Percentiles rank a stretch among this genome's conserved stretches.
These are phyloP conservation scores for Nothura maculosa DNA, from an alignment of 2,797 vertebrate species.

Conservation along the genomic window DNA sequence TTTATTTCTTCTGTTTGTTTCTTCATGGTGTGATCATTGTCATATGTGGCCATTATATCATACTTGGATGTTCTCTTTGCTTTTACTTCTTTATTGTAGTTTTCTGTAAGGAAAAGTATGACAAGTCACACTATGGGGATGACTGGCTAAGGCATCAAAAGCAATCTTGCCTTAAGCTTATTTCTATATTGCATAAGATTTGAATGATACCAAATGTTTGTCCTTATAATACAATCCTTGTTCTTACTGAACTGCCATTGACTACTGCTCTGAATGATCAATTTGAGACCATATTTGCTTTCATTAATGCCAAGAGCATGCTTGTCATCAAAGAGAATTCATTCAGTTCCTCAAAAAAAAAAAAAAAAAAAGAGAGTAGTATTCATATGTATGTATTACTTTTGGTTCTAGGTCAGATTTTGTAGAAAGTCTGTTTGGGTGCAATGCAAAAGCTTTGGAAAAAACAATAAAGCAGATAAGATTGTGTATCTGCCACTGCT, in stretches of 20 bases:
- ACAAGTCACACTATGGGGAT: constrained; percentile 33
- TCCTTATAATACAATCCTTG: constrained; percentile 33
- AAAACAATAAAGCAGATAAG: background rate
- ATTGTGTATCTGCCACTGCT: background rate
- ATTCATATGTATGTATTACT: background rate
- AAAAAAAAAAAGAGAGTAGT: background rate
- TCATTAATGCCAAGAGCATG: background rate
- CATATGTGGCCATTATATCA: background rate
- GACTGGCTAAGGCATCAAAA: constrained; percentile 39
- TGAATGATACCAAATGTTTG: constrained; percentile 36
- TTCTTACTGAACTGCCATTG: constrained; percentile 4
- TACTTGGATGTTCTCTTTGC: background rate
- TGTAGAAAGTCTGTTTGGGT: background rate
- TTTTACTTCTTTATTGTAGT: background rate
- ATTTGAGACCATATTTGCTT: background rate
- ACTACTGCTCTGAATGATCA: background rate
- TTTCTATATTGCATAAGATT: constrained; percentile 53
- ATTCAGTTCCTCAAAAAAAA: background rate
- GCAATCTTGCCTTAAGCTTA: constrained; percentile 34
- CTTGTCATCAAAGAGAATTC: constrained; percentile 4
- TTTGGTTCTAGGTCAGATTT: background rate
- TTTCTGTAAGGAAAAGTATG: background rate
- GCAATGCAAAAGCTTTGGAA: background rate
- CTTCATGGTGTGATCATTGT: background rate
- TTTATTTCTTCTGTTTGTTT: background rate